Evolutionary conservation across 2,797 vertebrate species (phyloP).

Genomic region (Cephalopachus bancanus): DNA sequence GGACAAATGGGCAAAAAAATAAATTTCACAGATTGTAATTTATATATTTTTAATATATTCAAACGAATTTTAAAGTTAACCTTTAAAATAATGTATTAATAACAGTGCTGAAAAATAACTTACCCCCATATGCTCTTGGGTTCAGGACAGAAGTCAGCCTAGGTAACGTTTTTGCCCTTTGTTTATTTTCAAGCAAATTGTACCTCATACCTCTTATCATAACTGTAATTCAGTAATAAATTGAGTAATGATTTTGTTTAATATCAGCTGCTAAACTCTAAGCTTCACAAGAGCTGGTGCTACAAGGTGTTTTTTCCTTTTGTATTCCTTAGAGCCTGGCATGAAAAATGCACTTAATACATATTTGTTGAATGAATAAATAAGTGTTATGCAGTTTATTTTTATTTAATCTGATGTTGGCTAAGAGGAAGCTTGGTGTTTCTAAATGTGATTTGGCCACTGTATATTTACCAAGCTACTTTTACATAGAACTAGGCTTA

Average conservation of each 20-base stretch:
- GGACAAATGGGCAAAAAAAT: slow-evolving; percentile 23
- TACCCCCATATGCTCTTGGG: background rate
- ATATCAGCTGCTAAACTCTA: slow-evolving; percentile 9
- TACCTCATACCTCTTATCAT: background rate
- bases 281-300: slow-evolving; percentile 36
- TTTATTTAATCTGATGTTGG: slow-evolving; percentile 60
- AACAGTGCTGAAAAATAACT: slow-evolving; percentile 50
- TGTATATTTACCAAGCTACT: slow-evolving; percentile 45
- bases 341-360: slow-evolving; percentile 39
- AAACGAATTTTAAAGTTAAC: slow-evolving; percentile 40
- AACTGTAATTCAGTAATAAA: background rate
- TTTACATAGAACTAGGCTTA: slow-evolving; percentile 40
- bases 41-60: slow-evolving; percentile 53
- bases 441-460: slow-evolving; percentile 45
- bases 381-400: slow-evolving; percentile 21
- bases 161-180: background rate
- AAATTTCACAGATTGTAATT: background rate
- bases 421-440: slow-evolving; percentile 30
- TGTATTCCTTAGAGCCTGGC: background rate
- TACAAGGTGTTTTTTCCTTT: slow-evolving; percentile 22
- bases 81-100: slow-evolving; percentile 52
- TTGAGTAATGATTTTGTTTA: slow-evolving; percentile 17
- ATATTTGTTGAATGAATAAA: slow-evolving; percentile 52
- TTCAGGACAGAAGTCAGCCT: background rate
- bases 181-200: slow-evolving; percentile 49